Evolutionary conservation across 2,888 invertebrate species (phyloP).

Genomic region (Aphelenchoides bicaudatus): DNA sequence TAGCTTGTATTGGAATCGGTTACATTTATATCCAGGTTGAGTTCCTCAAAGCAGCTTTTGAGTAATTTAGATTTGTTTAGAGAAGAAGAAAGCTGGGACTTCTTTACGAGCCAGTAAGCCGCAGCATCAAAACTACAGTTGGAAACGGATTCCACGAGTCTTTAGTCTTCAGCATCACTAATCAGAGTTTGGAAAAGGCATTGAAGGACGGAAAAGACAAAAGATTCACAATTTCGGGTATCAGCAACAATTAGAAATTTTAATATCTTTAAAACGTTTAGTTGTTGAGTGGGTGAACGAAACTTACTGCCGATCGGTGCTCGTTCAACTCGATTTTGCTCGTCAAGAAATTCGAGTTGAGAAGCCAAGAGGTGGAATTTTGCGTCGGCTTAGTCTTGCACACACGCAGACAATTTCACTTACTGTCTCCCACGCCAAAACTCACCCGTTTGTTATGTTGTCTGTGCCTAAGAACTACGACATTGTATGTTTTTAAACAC

Average conservation of each 20-base stretch:
- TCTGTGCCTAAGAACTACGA: conserved; percentile 84
- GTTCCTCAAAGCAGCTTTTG: too few species aligned
- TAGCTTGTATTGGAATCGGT: conserved; percentile 80
- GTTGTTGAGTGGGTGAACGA: conserved; percentile 59
- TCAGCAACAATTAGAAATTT: neutral
- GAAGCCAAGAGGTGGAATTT: conserved; percentile 75
- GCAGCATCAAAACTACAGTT: neutral
- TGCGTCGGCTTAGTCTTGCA: conserved; percentile 76
- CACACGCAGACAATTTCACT: conserved; percentile 68
- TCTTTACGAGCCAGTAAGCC: conserved; percentile 5
- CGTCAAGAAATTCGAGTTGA: conserved; percentile 23
- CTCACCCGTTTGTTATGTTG: conserved; percentile 71
- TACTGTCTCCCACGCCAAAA: conserved; percentile 75
- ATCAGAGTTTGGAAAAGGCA: neutral
- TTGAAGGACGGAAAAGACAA: neutral
- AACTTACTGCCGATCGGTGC: conserved; percentile 42
- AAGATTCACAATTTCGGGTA: neutral
- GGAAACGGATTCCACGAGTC: neutral
- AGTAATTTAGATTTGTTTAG: too few species aligned
- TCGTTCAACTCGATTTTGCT: conserved; percentile 30
- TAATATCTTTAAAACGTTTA: conserved; percentile 22
- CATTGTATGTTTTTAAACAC: conserved; percentile 65
- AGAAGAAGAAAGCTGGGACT: conserved; percentile 50
- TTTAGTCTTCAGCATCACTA: neutral
- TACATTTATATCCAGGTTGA: conserved; percentile 82